Percentiles rank a stretch among this genome's conserved stretches.
Evolutionary conservation across 1,140 invertebrate species (phyloP).

Genomic region (Trachymyrmex cornetzi): DNA sequence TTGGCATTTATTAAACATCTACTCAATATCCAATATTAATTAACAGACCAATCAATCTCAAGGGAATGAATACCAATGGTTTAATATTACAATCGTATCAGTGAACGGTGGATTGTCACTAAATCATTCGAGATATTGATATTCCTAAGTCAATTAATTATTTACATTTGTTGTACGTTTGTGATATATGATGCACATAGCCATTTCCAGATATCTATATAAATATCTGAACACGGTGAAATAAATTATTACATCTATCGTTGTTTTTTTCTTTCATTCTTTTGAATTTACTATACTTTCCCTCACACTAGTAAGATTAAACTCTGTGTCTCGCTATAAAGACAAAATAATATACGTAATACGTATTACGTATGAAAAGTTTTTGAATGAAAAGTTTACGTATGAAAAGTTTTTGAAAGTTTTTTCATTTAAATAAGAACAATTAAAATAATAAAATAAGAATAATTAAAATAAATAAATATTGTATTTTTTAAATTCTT

Average conservation of each 20-base stretch:
- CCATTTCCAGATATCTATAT: not conserved
- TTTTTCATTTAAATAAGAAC: not conserved
- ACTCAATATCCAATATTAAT: constrained; percentile 30
- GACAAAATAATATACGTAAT: not conserved
- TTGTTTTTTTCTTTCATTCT: not conserved
- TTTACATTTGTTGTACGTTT: constrained; percentile 22
- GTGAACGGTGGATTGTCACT: not conserved
- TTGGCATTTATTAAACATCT: not conserved
- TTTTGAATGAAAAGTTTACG: too few relatives aligned
- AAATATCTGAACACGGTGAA: not conserved
- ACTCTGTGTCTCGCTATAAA: not conserved
- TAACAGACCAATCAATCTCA: constrained; percentile 35
- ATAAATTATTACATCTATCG: not conserved
- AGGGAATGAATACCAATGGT: constrained; percentile 1
- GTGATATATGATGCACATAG: constrained; percentile 19
- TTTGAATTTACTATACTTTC: not conserved
- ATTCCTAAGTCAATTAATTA: constrained; percentile 49
- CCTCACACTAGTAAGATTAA: not conserved
- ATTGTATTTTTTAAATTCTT: too few relatives aligned
- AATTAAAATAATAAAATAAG: not conserved
- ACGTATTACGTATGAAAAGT: too few relatives aligned
- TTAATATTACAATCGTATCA: constrained; percentile 45
- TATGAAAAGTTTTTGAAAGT: too few relatives aligned
- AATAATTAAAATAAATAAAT: too few relatives aligned
- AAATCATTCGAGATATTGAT: constrained; percentile 46